A percentile compares a stretch with the other conserved stretches of the same genome.
phyloP scores from a whole-genome alignment of 2,113 vertebrate genomes.

The Oryzias curvinotus region DNA sequence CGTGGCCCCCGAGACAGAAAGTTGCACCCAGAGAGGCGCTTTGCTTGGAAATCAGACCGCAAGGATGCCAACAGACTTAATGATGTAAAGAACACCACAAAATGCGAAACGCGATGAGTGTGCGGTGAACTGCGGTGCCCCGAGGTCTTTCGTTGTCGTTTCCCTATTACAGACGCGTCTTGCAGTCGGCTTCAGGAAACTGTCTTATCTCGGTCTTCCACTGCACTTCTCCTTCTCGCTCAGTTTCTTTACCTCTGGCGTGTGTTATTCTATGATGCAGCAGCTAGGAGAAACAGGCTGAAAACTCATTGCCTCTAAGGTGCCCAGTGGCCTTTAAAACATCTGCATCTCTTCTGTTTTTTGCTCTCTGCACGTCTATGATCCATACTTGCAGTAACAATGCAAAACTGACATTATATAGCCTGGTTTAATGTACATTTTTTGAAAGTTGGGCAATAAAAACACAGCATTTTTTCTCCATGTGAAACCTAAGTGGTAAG shows the following conservation, averaged over 20 bases:
- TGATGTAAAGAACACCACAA: conserved; percentile 4
- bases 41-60: background rate
- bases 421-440: background rate
- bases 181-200: conserved; percentile 60
- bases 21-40: background rate
- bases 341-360: conserved; percentile 26
- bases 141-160: conserved; percentile 3
- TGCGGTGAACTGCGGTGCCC: background rate
- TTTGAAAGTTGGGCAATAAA: no score
- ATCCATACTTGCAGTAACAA: conserved; percentile 1
- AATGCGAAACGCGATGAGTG: background rate
- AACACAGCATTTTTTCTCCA: background rate
- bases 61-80: background rate
- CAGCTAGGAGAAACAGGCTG: conserved; percentile 26
- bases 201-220: conserved; percentile 55
- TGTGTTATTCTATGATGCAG: conserved; percentile 27
- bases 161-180: conserved; percentile 4
- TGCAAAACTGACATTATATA: background rate
- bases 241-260: conserved; percentile 9
- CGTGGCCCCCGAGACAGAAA: background rate
- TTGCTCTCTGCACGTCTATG: background rate
- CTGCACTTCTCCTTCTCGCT: conserved; percentile 24
- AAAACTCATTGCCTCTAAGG: conserved; percentile 35
- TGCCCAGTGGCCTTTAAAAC: conserved; percentile 29
- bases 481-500: background rate